phyloP scores from a whole-genome alignment of 2,113 vertebrate species.

The Pollachius pollachius region DNA sequence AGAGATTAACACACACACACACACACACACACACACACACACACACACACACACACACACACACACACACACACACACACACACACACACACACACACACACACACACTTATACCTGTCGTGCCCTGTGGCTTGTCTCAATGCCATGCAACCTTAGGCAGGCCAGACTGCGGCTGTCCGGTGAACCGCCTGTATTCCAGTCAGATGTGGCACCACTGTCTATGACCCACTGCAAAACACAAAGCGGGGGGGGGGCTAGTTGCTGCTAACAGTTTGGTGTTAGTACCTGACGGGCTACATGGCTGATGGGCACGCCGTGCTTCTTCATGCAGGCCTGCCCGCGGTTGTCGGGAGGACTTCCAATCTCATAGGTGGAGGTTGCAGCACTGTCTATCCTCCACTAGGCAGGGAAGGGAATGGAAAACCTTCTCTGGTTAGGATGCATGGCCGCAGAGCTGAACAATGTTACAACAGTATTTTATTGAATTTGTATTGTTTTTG shows the following conservation, averaged over 20 bases:
- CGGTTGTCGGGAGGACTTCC: constrained; percentile 92
- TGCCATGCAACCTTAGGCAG: constrained; percentile 88
- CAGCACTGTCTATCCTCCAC: constrained; percentile 99
- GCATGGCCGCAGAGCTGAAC: too few species aligned
- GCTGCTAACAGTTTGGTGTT: constrained; percentile 49
- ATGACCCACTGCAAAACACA: constrained; percentile 94
- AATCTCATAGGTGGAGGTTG: constrained; percentile 94
- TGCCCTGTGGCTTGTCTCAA: constrained; percentile 89
- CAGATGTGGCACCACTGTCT: constrained; percentile 93
- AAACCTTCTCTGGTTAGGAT: background rate
- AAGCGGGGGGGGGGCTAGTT: constrained; percentile 74
- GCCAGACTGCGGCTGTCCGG: constrained; percentile 88
- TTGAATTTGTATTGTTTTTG: too few species aligned
- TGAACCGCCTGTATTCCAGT: constrained; percentile 91
- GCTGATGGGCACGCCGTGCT: constrained; percentile 83
- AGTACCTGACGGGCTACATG: constrained; percentile 95
- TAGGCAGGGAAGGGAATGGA: constrained; percentile 66
- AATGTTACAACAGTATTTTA: too few species aligned
- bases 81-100: constrained; percentile 9
- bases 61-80: background rate
- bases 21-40: too few species aligned
- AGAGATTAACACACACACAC: too few species aligned
- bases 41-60: too few species aligned
- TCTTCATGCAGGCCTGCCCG: constrained; percentile 92
- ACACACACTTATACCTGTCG: constrained; percentile 74